Conservation (phyloP, 2,888 invertebrate genomes). For the Orthosia gothica region DNA sequence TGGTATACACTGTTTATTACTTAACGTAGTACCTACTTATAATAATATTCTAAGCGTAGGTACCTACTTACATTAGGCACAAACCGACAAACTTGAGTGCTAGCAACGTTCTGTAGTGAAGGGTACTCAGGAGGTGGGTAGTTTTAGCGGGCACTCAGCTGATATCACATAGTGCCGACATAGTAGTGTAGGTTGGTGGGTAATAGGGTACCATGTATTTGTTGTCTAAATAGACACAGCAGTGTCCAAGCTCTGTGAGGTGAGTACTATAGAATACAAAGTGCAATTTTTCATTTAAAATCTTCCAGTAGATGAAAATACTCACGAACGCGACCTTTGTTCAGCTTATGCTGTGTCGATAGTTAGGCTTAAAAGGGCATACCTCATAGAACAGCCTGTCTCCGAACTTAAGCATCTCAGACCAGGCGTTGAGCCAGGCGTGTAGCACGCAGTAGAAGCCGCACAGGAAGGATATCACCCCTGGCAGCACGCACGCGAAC, state of each 20-base stretch:
- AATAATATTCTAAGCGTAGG: neutral
- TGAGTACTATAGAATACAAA: no score
- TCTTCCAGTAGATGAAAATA: no score
- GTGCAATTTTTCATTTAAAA: no score
- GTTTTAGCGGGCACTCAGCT: constrained; percentile 45
- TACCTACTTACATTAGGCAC: constrained; percentile 21
- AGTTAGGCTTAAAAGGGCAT: neutral
- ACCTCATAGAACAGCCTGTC: constrained; percentile 94
- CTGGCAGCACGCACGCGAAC: constrained; percentile 95
- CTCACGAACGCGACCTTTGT: neutral
- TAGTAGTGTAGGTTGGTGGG: constrained; percentile 5
- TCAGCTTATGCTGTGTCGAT: neutral
- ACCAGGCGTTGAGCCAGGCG: constrained; percentile 97
- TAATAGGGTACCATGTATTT: constrained; percentile 7
- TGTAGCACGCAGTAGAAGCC: constrained; percentile 97
- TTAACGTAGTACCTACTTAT: constrained; percentile 5
- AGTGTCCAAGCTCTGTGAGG: no score
- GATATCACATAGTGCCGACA: constrained; percentile 23
- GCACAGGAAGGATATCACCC: constrained; percentile 93
- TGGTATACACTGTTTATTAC: constrained; percentile 39
- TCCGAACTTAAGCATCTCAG: constrained; percentile 97
- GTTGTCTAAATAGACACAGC: neutral
- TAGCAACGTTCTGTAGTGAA: constrained; percentile 21
- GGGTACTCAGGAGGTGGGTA: constrained; percentile 28
- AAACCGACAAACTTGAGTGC: constrained; percentile 49